Conservation (phyloP, 2,888 invertebrate genomes). For the Rotaria magnacalcarata region DNA sequence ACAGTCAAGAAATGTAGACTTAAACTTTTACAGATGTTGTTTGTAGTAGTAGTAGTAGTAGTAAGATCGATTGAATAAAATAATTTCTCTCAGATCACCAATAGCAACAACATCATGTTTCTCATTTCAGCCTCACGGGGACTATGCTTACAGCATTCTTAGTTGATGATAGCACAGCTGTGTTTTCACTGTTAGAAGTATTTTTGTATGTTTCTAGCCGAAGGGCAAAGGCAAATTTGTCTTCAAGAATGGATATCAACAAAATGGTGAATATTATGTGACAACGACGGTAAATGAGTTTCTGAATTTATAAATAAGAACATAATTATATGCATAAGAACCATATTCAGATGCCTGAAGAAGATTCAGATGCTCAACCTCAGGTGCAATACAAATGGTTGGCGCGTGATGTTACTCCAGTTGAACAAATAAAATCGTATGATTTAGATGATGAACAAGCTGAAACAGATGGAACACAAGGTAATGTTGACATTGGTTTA, state of each 20-base stretch:
- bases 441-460: not conserved
- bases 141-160: too few relatives aligned
- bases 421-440: not conserved
- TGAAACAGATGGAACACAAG: not conserved
- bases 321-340: not conserved
- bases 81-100: too few relatives aligned
- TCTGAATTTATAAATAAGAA: not conserved
- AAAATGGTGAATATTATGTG: conserved; percentile 53
- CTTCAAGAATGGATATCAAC: conserved; percentile 60
- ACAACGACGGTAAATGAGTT: not conserved
- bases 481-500: not conserved
- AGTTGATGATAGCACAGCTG: too few relatives aligned
- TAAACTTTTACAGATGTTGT: too few relatives aligned
- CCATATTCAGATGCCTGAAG: conserved; percentile 50
- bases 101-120: too few relatives aligned
- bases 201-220: conserved; percentile 51
- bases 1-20: too few relatives aligned
- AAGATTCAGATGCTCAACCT: conserved; percentile 52
- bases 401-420: conserved; percentile 49
- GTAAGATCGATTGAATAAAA: too few relatives aligned
- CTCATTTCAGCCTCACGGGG: too few relatives aligned
- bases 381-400: conserved; percentile 56
- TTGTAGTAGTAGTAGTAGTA: too few relatives aligned
- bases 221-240: conserved; percentile 59
- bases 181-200: too few relatives aligned